Percentiles rank a stretch among this genome's conserved stretches.
Conservation (phyloP, 1,140 invertebrate species). For the Geopemphigus sp. region DNA sequence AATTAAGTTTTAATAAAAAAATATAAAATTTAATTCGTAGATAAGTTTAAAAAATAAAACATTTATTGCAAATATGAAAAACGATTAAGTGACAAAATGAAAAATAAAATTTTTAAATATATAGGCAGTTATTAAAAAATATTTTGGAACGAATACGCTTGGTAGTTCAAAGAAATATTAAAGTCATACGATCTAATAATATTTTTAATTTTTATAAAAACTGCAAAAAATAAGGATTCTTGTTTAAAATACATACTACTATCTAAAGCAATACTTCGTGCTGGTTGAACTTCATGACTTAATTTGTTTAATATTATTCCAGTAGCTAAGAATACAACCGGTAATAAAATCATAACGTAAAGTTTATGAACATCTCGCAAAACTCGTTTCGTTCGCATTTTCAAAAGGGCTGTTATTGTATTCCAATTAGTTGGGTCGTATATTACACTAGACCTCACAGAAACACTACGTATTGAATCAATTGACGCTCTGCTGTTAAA, state of each 20-base stretch:
- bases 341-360: conserved; percentile 60
- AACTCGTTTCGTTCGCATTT: conserved; percentile 58
- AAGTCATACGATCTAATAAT: no score
- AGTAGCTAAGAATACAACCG: conserved; percentile 64
- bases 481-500: conserved; percentile 2
- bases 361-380: conserved; percentile 58
- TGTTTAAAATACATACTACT: conserved; percentile 54
- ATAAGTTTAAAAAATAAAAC: no score
- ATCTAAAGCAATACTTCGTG: conserved; percentile 63
- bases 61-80: no score
- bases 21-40: no score
- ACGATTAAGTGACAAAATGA: no score
- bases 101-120: no score
- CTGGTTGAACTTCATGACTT: conserved; percentile 58
- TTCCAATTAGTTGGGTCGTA: conserved; percentile 53
- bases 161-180: no score
- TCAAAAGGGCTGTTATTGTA: conserved; percentile 59
- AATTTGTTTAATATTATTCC: conserved; percentile 69
- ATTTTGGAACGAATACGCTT: no score
- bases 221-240: no score
- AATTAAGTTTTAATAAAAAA: no score
- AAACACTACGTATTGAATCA: neutral
- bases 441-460: neutral
- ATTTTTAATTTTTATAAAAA: no score
- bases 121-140: no score